Evolutionary conservation across 23 tunicate species (phyloP), one percentile per base, ranked within the genome.

Genomic region (Phallusia fumigata): DNA sequence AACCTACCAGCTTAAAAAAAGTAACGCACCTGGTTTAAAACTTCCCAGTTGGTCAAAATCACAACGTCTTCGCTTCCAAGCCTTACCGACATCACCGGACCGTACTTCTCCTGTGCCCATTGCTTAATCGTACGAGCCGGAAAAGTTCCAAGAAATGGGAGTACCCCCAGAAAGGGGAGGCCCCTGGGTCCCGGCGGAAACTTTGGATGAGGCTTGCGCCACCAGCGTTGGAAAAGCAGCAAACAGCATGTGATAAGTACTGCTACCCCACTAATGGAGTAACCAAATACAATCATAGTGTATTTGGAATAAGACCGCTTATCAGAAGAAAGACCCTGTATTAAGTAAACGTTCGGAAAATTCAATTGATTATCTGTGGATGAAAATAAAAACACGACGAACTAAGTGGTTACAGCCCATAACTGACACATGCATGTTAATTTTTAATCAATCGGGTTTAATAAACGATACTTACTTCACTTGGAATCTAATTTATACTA

Each of bases 121-220:
- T 74, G 44, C 33, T 74, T 74, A 35, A 74, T 74, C 10, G 47
- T 34, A 3, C 78, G 44, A 10, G 44, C 78, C 12, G 78, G 78
- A 33, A 33, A 74, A 21, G 34, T 30, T 2, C 78, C 78, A 3
- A 74, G 8, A 33, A 33, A 74, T 24, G 78, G 78, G 31, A 74
- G 44, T 19, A 74, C 35, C 45, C 78, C 78, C 5, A 74, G 34
- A 3, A 74, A 18, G 8, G 78, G 78, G 13, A 74, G 12, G 5
- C 78, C 78, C 47, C 78, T 74, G 35, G 78, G 78, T 33, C 78
- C 78, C 5, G 78, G 78, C 3, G 78, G 78, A 35, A 74, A 74
- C 31, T 34, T 34, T 32, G 45, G 78, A 74, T 33, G 78, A 19
- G 45, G 44, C 19, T 74, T 74, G 3, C 69, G 26, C 69, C 69